These are phyloP conservation scores for Zaprionus obscuricornis DNA, from an alignment of 2,888 invertebrate genomes.

Conservation along the genomic window DNA sequence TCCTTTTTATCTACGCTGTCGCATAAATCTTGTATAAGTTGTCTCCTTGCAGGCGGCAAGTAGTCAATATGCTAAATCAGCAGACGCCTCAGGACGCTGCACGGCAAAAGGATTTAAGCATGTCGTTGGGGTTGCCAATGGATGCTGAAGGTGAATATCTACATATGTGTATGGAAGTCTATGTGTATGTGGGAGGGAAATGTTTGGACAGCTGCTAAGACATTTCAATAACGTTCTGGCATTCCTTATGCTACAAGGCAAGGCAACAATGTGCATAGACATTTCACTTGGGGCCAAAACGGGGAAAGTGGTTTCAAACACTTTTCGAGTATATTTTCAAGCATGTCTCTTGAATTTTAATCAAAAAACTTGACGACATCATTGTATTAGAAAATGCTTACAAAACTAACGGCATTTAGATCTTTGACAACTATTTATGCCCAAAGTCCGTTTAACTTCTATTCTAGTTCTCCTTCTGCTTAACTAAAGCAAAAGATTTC, in stretches of 20 bases:
- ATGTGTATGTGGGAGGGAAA: too few relatives aligned
- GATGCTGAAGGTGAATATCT: conserved; percentile 2
- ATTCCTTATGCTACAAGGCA: conserved; percentile 51
- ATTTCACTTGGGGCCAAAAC: background rate
- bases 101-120: too few relatives aligned
- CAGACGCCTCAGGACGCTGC: conserved; percentile 47
- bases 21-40: too few relatives aligned
- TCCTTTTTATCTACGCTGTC: conserved; percentile 75
- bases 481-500: too few relatives aligned
- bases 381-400: conserved; percentile 35
- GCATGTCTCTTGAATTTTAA: conserved; percentile 69
- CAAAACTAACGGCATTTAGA: too few relatives aligned
- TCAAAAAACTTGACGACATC: conserved; percentile 49
- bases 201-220: conserved; percentile 76
- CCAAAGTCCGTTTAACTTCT: too few relatives aligned
- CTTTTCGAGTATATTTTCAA: conserved; percentile 15
- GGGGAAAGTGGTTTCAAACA: too few relatives aligned
- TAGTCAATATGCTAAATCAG: conserved; percentile 80
- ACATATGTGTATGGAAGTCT: too few relatives aligned
- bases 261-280: conserved; percentile 49
- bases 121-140: too few relatives aligned
- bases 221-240: conserved; percentile 69
- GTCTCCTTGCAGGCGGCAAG: too few relatives aligned
- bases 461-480: too few relatives aligned
- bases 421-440: too few relatives aligned